Evolutionary conservation across 30 jellyfish, hydroid and myxozoan species (phyloP), one percentile per base, ranked within the genome.

Genomic region (Cassiopea xamachana): DNA sequence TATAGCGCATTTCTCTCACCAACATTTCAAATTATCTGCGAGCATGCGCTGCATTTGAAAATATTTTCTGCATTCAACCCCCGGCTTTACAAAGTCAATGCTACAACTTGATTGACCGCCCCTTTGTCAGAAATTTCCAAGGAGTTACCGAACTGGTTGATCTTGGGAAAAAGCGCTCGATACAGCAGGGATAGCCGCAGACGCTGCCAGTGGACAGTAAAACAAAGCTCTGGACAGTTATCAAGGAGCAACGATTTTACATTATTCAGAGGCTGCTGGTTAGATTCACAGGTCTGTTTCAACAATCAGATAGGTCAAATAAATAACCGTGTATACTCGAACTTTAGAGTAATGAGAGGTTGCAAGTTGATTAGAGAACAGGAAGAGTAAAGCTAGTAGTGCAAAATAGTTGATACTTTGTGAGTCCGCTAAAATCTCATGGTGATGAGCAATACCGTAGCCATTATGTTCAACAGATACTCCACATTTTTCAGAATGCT

Each of bases 31-130:
- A 1, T 58, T 58, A 78, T 78, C 87, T 79, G 92, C 85, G 80
- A 69, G 85, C 92, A 83, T 79, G 92, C 86, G 85, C 17, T 58
- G 67, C 43, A 79, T 46, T 39, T 59, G 59, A 83, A 69, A 58
- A 51, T 77, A 69, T 72, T 78, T 70, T 78, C 78, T 14, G 46
- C 78, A 77, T 64, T 2, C 69, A 47, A 73, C 95, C 95, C 95
- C 95, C 90, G 86, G 87, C 75, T 88, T 79, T 48, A 0, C 90
- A 51, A 79, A 78, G 89, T 87, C 87, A 79, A 68, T 88, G 90
- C 71, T 75, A 51, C 87, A 62, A 59, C 87, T 77, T 87, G 89
- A 87, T 87, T 87, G 94, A 87, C 94, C 94, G 94, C 87, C 90
- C 83, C 81, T 79, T 78, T 88, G 90, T 88, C 84, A 88, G 83